Conservation (phyloP, 1,140 invertebrate genomes). For the Drosophila kurseongensis region DNA sequence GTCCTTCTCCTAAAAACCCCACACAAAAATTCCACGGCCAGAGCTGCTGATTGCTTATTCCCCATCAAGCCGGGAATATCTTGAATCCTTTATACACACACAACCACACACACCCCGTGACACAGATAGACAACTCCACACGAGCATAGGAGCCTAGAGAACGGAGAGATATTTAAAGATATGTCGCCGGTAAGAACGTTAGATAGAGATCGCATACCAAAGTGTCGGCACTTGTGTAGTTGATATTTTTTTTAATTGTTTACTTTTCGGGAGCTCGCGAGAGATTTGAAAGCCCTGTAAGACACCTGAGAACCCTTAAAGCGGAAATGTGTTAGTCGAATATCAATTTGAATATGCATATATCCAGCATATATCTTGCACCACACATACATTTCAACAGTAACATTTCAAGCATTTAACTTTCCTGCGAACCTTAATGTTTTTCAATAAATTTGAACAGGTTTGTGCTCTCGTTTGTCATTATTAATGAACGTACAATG, state of each 20-base stretch:
- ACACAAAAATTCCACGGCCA: constrained; percentile 18
- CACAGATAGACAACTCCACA: constrained; percentile 6
- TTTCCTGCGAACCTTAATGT: constrained; percentile 22
- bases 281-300: not conserved
- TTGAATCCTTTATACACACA: constrained; percentile 25
- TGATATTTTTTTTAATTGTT: constrained; percentile 23
- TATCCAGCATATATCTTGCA: not conserved
- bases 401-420: constrained; percentile 7
- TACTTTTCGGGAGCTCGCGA: not conserved
- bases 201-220: constrained; percentile 22
- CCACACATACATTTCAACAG: constrained; percentile 7
- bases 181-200: not conserved
- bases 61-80: constrained; percentile 15
- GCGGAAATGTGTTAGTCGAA: constrained; percentile 13
- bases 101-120: not conserved
- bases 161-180: constrained; percentile 1
- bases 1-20: constrained; percentile 1
- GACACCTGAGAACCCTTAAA: constrained; percentile 9
- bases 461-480: constrained; percentile 31
- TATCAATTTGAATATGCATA: not conserved
- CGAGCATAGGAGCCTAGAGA: constrained; percentile 11
- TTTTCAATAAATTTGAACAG: constrained; percentile 38
- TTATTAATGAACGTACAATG: constrained; percentile 11
- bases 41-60: constrained; percentile 6
- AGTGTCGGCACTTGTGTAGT: constrained; percentile 23